Percentiles rank a stretch among this genome's conserved stretches.
phyloP scores from a whole-genome alignment of 2,797 vertebrate genomes.

The Lutra lutra region DNA sequence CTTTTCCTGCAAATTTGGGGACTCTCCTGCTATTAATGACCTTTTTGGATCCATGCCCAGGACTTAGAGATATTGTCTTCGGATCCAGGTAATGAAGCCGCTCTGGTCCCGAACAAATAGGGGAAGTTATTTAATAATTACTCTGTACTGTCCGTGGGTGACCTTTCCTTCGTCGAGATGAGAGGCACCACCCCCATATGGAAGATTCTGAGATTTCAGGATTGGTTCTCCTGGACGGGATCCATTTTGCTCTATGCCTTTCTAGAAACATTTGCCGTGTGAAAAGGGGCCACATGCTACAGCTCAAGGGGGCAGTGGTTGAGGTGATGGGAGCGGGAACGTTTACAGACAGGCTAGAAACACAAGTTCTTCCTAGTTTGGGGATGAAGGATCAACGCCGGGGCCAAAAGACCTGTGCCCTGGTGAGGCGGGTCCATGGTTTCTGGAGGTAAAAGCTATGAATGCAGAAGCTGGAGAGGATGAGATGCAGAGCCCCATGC shows the following conservation, averaged over 20 bases:
- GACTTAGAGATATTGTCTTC: conserved; percentile 83
- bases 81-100: conserved; percentile 83
- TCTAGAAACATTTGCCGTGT: conserved; percentile 12
- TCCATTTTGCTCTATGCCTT: conserved; percentile 54
- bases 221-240: conserved; percentile 78
- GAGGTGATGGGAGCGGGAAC: neutral
- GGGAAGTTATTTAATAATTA: conserved; percentile 86
- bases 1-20: conserved; percentile 82
- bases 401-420: neutral
- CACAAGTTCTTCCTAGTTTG: neutral
- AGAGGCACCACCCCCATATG: conserved; percentile 30
- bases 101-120: conserved; percentile 88
- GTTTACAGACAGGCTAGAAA: neutral
- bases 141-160: conserved; percentile 82
- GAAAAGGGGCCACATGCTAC: neutral
- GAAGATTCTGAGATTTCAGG: conserved; percentile 76
- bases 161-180: conserved; percentile 85
- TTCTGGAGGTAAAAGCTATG: neutral
- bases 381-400: accelerated
- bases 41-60: conserved; percentile 84
- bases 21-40: conserved; percentile 82
- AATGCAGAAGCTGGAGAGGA: neutral
- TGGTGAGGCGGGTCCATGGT: neutral
- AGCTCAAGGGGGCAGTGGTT: accelerated
- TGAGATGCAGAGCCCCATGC: neutral